These are phyloP conservation scores for Augochlorella aurata DNA, from an alignment of 2,888 invertebrate genomes.

Conservation along the genomic window DNA sequence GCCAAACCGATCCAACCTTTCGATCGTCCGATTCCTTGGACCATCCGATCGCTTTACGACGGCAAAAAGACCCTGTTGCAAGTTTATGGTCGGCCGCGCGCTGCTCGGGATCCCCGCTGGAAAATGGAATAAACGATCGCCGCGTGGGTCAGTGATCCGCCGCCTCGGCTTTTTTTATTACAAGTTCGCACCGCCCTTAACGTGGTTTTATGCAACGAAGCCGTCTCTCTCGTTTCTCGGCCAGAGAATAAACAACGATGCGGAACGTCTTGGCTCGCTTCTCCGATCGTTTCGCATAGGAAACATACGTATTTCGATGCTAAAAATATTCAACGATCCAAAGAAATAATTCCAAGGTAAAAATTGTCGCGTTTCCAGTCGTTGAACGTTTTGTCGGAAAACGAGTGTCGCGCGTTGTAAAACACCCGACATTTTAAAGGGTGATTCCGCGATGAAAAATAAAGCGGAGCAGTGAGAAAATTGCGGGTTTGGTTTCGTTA, in stretches of 20 bases:
- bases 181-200: too few species aligned
- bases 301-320: too few species aligned
- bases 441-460: background rate
- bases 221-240: too few species aligned
- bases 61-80: background rate
- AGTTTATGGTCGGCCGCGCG: background rate
- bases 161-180: background rate
- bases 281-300: too few species aligned
- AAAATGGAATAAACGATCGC: background rate
- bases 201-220: too few species aligned
- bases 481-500: background rate
- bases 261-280: too few species aligned
- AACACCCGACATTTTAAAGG: background rate
- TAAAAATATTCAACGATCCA: too few species aligned
- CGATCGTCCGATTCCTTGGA: background rate
- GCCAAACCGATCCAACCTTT: too few species aligned
- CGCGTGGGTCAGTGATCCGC: background rate
- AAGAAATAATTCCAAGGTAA: too few species aligned
- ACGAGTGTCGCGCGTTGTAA: background rate
- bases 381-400: background rate
- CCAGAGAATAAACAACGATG: too few species aligned
- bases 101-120: background rate
- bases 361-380: background rate
- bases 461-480: background rate
- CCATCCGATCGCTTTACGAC: background rate